phyloP scores from a whole-genome alignment of 2,888 invertebrate species.

The Xestia c-nigrum region DNA sequence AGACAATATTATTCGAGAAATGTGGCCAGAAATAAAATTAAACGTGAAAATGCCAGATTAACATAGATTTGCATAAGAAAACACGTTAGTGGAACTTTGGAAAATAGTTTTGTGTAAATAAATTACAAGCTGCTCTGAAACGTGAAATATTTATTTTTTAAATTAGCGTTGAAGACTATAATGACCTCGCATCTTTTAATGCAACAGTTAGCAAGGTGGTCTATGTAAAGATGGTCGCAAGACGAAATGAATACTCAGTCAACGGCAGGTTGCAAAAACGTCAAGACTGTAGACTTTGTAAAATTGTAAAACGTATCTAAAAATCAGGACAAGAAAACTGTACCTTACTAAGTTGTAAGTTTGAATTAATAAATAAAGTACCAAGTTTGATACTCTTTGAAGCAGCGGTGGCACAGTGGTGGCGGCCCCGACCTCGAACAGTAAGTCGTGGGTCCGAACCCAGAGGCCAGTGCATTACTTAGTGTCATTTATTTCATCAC shows the following conservation, averaged over 20 bases:
- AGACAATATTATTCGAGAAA: constrained; percentile 88
- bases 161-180: constrained; percentile 44
- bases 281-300: not conserved
- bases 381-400: not conserved
- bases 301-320: not conserved
- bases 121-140: constrained; percentile 53
- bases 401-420: too few relatives aligned
- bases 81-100: constrained; percentile 62
- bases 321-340: not conserved
- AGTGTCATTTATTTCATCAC: too few relatives aligned
- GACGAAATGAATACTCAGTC: not conserved
- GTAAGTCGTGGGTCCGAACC: too few relatives aligned
- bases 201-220: constrained; percentile 8
- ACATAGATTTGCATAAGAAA: constrained; percentile 81
- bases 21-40: constrained; percentile 87
- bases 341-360: not conserved
- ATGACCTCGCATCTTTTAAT: constrained; percentile 28
- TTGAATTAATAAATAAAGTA: not conserved
- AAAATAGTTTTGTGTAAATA: constrained; percentile 65
- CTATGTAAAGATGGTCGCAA: not conserved
- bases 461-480: too few relatives aligned
- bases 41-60: constrained; percentile 83
- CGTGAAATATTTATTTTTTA: constrained; percentile 43
- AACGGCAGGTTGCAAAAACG: not conserved
- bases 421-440: too few relatives aligned